A percentile compares a stretch with the other conserved stretches of the same genome.
phyloP scores from a whole-genome alignment of 2,113 vertebrate species.

The Brachypteracias leptosomus region DNA sequence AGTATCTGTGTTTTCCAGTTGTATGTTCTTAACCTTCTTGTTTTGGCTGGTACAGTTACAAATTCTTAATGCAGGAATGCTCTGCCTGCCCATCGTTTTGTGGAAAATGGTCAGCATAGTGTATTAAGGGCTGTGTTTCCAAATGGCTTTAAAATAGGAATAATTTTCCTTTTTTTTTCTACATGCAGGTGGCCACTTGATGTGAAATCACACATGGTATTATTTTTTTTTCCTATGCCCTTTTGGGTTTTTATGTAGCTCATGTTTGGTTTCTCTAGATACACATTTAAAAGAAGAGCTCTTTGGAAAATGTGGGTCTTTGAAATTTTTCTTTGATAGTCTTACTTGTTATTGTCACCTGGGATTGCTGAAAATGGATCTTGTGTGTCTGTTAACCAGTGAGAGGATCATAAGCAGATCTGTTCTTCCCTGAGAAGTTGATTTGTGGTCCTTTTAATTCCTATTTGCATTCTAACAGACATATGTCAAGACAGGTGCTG shows the following conservation, averaged over 20 bases:
- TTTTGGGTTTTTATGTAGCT: not conserved
- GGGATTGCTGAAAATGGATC: not conserved
- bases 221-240: not conserved
- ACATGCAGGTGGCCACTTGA: not conserved
- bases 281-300: not conserved
- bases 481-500: not conserved
- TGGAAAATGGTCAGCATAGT: not conserved
- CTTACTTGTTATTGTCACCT: not conserved
- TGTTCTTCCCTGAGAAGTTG: not conserved
- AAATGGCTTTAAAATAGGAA: not conserved
- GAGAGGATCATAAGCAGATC: not conserved
- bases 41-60: not conserved
- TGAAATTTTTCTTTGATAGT: not conserved
- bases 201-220: not conserved
- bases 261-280: not conserved
- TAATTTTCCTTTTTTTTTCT: not conserved
- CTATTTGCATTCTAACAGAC: not conserved
- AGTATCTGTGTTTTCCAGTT: not conserved
- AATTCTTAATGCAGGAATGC: not conserved
- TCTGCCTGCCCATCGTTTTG: not conserved
- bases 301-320: not conserved
- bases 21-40: not conserved
- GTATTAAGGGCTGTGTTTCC: not conserved
- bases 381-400: not conserved
- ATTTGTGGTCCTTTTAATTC: not conserved